These are phyloP conservation scores for Gallinago jamesoni DNA, from an alignment of 2,113 vertebrate species.

Conservation along the genomic window DNA sequence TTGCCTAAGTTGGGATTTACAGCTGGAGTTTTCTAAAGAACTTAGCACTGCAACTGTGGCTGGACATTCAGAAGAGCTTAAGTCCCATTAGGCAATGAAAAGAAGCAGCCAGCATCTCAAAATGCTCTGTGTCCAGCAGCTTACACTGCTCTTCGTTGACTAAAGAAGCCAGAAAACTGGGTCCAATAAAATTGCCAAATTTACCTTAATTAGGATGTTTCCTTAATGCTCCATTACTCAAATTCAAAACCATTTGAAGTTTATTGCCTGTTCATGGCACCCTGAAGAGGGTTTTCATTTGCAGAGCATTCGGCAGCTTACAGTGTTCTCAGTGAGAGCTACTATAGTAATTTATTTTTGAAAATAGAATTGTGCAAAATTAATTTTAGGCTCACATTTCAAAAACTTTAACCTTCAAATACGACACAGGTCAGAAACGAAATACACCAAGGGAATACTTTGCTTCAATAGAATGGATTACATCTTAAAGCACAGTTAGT, in stretches of 20 bases:
- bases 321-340: not conserved
- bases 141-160: not conserved
- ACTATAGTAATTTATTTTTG: not conserved
- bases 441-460: not conserved
- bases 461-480: not conserved
- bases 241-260: slow-evolving; percentile 29
- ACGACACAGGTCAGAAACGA: not conserved
- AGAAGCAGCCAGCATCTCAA: not conserved
- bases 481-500: not conserved
- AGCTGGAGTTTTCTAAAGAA: not conserved
- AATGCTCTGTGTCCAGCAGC: not conserved
- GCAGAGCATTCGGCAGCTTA: not conserved
- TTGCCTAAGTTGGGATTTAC: not conserved
- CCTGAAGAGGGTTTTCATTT: not conserved
- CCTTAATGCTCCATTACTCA: not conserved
- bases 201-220: slow-evolving; percentile 27
- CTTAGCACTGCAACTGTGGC: not conserved
- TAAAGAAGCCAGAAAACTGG: not conserved
- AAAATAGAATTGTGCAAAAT: not conserved
- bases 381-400: not conserved
- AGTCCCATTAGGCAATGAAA: not conserved
- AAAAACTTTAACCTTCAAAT: not conserved
- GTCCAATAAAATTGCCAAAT: not conserved
- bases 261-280: not conserved
- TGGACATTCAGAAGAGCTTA: slow-evolving; percentile 3